Base-by-base conservation (phyloP, 2,888 invertebrate genomes). In the Apodemia hepburni region DNA sequence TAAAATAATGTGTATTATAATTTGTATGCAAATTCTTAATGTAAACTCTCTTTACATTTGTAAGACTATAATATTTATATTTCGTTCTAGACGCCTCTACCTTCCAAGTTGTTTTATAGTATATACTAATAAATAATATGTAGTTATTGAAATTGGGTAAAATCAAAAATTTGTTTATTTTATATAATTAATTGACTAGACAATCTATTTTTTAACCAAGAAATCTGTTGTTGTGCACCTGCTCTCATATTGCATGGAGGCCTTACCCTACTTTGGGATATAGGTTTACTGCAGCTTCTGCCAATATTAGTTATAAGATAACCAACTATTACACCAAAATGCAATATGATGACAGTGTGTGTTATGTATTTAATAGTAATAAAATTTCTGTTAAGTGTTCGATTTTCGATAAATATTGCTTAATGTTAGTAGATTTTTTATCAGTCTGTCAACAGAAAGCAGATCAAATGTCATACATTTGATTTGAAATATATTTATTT, bases 401-500 rank as follows among this genome's bases (percentile, higher is more conserved):
- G 82, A 84, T 86, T 89, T 88, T 86, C 83, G 84, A 89, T 82
- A 84, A 85, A 87, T 89, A 85, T 89, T 87, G 79, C 87, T 85
- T 87, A 87, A 87, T 90, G 87, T 90, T 88, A 86, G 87, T 87
- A 88, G 88, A 88, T 89, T 88, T 89, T 89, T 89, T 88, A 88
- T 87, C 86, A 85, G 81, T 84, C 84, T 87, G 87, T 88, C 87
- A 82, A 84, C 82, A 78, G 76, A 81, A 81, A 81, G 77, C 86
- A 85, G 84, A 84, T 90, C 90, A 90, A 88, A 90, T 90, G 90
- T 90, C 88, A 89, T 90, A 90, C 90, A 90, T 90, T 90, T 90
- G 90, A 85, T 90, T 88, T 87, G 86, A 89, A 90, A 90, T 89
- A 90, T 90, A 89, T 90, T 90, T 90, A 90, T 88, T 89, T 90